Conservation (phyloP, 2,888 invertebrate species). For the Galerucella calmariensis region DNA sequence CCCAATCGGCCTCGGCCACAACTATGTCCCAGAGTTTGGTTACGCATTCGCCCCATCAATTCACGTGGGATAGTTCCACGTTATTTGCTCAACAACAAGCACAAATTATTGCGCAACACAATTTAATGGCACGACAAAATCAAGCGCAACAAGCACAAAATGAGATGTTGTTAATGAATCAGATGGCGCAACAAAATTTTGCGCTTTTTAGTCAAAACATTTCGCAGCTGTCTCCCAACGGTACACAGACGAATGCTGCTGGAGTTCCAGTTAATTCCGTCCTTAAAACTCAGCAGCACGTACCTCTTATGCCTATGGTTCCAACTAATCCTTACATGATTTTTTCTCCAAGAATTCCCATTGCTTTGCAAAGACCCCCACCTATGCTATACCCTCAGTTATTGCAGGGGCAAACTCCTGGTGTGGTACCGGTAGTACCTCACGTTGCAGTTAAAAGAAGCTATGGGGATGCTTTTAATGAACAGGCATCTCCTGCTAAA, state of each 20-base stretch:
- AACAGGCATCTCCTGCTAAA: constrained; percentile 60
- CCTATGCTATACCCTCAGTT: constrained; percentile 53
- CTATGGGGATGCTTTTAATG: constrained; percentile 63
- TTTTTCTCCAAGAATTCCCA: constrained; percentile 52
- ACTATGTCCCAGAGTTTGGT: constrained; percentile 62
- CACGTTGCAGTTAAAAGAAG: constrained; percentile 62
- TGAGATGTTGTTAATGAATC: constrained; percentile 63
- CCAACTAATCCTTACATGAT: constrained; percentile 61
- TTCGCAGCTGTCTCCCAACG: constrained; percentile 47
- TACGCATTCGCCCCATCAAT: constrained; percentile 44
- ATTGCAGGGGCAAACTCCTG: constrained; percentile 50
- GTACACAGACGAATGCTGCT: constrained; percentile 27
- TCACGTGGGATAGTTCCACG: constrained; percentile 62
- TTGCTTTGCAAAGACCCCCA: constrained; percentile 49
- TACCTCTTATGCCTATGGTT: constrained; percentile 55
- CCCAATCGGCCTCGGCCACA: constrained; percentile 53
- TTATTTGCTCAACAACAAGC: constrained; percentile 70
- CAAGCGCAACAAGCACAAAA: constrained; percentile 65
- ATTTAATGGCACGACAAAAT: constrained; percentile 74
- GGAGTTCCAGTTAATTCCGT: constrained; percentile 45
- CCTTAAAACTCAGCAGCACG: constrained; percentile 45
- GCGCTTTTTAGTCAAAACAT: constrained; percentile 59
- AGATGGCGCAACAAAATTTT: constrained; percentile 63
- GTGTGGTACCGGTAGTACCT: constrained; percentile 56
- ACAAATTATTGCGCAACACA: constrained; percentile 77